Evolutionary conservation across 2,113 vertebrate genomes (phyloP).

Genomic region (Megaceryle torquata): DNA sequence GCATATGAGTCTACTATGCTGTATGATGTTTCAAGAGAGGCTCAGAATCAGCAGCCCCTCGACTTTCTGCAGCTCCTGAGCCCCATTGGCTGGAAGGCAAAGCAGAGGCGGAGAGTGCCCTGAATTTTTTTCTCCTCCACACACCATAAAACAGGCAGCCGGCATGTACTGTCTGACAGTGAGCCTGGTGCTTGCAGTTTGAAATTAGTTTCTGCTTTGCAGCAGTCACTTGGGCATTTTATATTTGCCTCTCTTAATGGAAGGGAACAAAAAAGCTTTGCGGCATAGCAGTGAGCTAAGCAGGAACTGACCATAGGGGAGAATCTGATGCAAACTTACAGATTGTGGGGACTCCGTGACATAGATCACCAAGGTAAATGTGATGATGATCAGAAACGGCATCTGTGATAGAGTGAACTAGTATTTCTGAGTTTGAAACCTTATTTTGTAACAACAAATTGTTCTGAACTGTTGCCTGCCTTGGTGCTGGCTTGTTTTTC

Average conservation of each 20-base stretch:
- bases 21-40: neutral
- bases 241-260: neutral
- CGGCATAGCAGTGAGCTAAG: neutral
- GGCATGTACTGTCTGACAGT: neutral
- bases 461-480: neutral
- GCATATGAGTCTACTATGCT: neutral
- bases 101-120: constrained; percentile 62
- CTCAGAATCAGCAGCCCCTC: neutral
- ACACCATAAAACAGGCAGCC: constrained; percentile 42
- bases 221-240: neutral
- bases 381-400: neutral
- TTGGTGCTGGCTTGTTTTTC: neutral
- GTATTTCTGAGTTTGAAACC: neutral
- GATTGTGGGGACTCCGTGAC: neutral
- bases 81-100: constrained; percentile 70
- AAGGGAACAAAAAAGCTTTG: neutral
- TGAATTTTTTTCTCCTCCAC: constrained; percentile 27
- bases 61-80: neutral
- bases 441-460: neutral
- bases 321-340: neutral
- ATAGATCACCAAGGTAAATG: neutral
- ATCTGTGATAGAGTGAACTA: constrained; percentile 10
- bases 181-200: neutral
- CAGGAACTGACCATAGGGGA: neutral
- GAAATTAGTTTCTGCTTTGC: neutral